These are phyloP conservation scores for Paramormyrops kingsleyae DNA, from an alignment of 2,113 vertebrate genomes.

Conservation along the genomic window DNA sequence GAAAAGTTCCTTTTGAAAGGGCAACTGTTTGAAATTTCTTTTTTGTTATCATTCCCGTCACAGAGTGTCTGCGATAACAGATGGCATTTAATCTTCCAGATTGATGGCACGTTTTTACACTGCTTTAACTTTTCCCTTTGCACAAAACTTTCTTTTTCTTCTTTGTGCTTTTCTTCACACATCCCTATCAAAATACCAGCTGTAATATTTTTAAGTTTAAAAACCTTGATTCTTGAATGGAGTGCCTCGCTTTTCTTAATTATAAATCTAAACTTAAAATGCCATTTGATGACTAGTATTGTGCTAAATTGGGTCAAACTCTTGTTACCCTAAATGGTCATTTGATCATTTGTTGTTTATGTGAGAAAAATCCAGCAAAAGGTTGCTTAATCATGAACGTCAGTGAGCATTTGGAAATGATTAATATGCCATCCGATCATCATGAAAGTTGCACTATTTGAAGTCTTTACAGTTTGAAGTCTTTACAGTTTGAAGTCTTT, in stretches of 20 bases:
- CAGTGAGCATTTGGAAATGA: neutral
- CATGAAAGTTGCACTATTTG: neutral
- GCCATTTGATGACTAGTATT: neutral
- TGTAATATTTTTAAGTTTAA: neutral
- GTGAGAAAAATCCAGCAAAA: neutral
- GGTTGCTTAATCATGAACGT: neutral
- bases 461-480: neutral
- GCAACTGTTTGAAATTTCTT: neutral
- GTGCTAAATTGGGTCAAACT: neutral
- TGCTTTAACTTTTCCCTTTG: neutral
- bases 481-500: neutral
- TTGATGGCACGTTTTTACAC: slow-evolving; percentile 3
- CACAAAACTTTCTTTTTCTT: neutral
- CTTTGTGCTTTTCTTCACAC: neutral
- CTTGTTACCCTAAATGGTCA: neutral
- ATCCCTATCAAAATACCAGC: neutral
- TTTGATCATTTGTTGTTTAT: neutral
- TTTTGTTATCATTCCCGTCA: neutral
- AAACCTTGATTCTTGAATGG: neutral
- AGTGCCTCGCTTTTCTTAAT: neutral
- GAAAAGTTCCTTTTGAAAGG: neutral
- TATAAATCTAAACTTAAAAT: neutral
- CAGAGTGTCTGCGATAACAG: slow-evolving; percentile 3
- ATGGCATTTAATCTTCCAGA: slow-evolving; percentile 19
- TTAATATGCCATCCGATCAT: neutral